A percentile compares a stretch with the other conserved stretches of the same genome.
phyloP scores from a whole-genome alignment of 2,888 invertebrate species.

The Azorinus chamasolen region DNA sequence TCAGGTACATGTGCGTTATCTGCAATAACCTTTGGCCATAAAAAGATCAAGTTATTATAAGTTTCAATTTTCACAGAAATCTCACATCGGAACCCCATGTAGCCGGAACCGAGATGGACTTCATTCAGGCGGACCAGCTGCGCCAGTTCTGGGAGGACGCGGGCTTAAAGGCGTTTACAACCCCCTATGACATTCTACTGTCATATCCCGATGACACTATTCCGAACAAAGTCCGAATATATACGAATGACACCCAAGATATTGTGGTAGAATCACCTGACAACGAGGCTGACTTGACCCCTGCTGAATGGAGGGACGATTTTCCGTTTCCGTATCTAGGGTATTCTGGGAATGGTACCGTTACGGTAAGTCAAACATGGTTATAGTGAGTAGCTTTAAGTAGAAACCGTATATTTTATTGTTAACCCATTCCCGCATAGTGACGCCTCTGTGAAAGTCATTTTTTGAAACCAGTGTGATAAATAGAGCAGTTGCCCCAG shows the following conservation, averaged over 20 bases:
- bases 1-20: too few species aligned
- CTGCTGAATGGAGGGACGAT: constrained; percentile 72
- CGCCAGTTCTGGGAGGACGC: constrained; percentile 53
- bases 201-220: constrained; percentile 50
- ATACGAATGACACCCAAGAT: constrained; percentile 5
- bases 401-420: too few species aligned
- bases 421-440: too few species aligned
- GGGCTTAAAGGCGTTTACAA: constrained; percentile 42
- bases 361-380: constrained; percentile 23
- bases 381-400: too few species aligned
- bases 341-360: constrained; percentile 78
- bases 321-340: constrained; percentile 80
- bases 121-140: constrained; percentile 44
- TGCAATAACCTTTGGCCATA: too few species aligned
- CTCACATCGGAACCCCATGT: constrained; percentile 47
- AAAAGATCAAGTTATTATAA: too few species aligned
- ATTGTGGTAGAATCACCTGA: constrained; percentile 62
- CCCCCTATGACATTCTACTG: constrained; percentile 55
- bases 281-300: constrained; percentile 74
- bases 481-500: too few species aligned
- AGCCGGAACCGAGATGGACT: constrained; percentile 49
- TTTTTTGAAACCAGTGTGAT: too few species aligned
- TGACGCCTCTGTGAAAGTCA: too few species aligned
- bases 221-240: constrained; percentile 41
- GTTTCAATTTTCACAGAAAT: too few species aligned